Conservation (phyloP, 2,888 invertebrate species). For the Coecobrya sp. region DNA sequence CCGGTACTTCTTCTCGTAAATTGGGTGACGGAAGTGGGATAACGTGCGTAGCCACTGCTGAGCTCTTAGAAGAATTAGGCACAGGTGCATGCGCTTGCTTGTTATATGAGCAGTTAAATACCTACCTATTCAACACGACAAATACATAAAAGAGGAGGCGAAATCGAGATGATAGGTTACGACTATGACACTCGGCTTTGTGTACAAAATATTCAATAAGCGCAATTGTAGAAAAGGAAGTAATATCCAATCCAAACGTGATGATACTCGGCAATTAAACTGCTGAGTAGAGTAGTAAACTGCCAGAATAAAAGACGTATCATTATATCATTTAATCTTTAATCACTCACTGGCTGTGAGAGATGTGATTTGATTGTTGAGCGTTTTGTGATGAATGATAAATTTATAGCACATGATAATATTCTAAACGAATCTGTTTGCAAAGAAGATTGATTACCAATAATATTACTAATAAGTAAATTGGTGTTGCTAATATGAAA, state of each 20-base stretch:
- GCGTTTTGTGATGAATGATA: not conserved
- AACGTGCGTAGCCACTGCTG: not conserved
- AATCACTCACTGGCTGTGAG: too few species aligned
- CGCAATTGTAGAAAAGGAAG: too few species aligned
- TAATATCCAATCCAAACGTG: too few species aligned
- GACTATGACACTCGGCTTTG: too few species aligned
- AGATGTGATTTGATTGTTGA: not conserved
- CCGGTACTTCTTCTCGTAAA: not conserved
- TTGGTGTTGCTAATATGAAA: not conserved
- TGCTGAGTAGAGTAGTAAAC: too few species aligned
- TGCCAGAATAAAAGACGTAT: too few species aligned
- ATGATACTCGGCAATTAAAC: too few species aligned
- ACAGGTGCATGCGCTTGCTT: not conserved
- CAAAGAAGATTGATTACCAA: constrained; percentile 31
- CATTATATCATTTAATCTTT: too few species aligned
- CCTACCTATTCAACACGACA: not conserved
- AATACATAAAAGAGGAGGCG: not conserved
- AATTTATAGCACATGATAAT: constrained; percentile 1
- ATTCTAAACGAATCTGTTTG: not conserved
- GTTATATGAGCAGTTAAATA: not conserved
- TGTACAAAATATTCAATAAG: too few species aligned
- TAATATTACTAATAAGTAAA: not conserved
- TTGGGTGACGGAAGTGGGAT: constrained; percentile 47
- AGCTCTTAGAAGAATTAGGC: not conserved
- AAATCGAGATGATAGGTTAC: not conserved